Percentiles rank a stretch among this genome's conserved stretches.
phyloP scores from a whole-genome alignment of 2,797 vertebrate genomes.

The Tadarida brasiliensis region DNA sequence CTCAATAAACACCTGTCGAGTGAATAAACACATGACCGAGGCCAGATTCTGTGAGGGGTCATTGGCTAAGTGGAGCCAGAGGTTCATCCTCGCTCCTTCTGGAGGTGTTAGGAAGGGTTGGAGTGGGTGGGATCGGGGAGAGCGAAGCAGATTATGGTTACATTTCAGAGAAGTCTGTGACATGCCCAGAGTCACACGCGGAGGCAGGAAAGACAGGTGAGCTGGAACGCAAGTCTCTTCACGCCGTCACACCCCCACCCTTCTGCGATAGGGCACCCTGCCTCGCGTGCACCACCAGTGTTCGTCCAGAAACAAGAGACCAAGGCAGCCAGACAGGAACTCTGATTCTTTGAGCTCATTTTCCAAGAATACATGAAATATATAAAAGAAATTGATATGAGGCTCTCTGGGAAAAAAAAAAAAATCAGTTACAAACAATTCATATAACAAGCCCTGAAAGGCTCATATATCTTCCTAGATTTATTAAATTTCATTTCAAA shows the following conservation, averaged over 20 bases:
- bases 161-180: background rate
- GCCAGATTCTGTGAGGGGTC: background rate
- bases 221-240: background rate
- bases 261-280: background rate
- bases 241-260: rapidly evolving
- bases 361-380: constrained; percentile 70
- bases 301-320: constrained; percentile 44
- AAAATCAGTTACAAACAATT: constrained; percentile 78
- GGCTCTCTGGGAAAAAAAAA: background rate
- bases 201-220: background rate
- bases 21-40: background rate
- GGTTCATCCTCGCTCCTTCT: background rate
- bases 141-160: background rate
- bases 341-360: constrained; percentile 59
- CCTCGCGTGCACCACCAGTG: background rate
- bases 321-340: background rate
- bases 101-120: background rate
- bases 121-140: background rate
- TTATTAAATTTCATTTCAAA: constrained; percentile 84
- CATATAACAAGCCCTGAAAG: constrained; percentile 77
- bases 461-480: constrained; percentile 81
- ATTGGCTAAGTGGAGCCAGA: background rate
- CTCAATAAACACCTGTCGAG: background rate
- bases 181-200: background rate
- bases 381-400: constrained; percentile 69